These are phyloP conservation scores for Chrysolina americana DNA, from an alignment of 2,888 invertebrate genomes.

Conservation along the genomic window DNA sequence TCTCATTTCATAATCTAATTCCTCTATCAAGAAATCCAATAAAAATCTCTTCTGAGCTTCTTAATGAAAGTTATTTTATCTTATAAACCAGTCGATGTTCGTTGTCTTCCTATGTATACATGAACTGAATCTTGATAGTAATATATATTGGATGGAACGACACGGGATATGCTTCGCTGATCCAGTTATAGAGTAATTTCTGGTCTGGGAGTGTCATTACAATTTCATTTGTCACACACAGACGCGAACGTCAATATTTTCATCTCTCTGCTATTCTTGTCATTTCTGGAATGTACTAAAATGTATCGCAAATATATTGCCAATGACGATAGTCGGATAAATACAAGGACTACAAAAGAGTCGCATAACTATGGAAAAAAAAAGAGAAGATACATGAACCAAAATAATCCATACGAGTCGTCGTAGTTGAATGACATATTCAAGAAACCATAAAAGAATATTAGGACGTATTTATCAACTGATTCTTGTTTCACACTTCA, in stretches of 20 bases:
- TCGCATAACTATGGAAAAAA: no score
- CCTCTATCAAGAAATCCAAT: not conserved
- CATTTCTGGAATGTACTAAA: not conserved
- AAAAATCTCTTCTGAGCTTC: not conserved
- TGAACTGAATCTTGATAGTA: not conserved
- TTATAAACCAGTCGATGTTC: not conserved
- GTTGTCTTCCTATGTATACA: not conserved
- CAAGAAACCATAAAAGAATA: no score
- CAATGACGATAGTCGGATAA: no score
- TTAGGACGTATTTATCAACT: no score
- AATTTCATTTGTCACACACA: not conserved
- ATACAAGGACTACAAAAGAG: no score
- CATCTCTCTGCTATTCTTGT: not conserved
- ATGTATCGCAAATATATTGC: no score
- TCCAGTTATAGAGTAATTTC: not conserved
- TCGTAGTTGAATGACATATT: no score
- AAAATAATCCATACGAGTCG: no score
- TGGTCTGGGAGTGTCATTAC: not conserved
- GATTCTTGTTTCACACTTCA: no score
- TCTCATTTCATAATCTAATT: not conserved
- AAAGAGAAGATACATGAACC: no score
- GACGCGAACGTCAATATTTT: conserved; percentile 1
- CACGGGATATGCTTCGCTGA: not conserved
- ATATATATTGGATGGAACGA: not conserved
- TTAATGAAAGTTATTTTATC: not conserved